Evolutionary conservation across 2,888 invertebrate genomes (phyloP).

Genomic region (Epinotia nisella): DNA sequence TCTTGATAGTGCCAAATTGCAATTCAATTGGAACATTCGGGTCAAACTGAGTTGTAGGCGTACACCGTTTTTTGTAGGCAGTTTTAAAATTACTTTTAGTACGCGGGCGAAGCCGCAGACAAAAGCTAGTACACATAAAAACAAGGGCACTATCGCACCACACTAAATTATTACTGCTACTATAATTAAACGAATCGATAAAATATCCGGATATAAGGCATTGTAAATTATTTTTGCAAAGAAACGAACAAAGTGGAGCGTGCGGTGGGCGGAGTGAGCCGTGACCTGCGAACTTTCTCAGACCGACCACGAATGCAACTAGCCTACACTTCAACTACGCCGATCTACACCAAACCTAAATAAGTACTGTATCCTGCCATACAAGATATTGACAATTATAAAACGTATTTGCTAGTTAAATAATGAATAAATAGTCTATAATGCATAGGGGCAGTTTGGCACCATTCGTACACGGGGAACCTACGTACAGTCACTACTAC

Average conservation of each 20-base stretch:
- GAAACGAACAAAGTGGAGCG: conserved; percentile 65
- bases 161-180: background rate
- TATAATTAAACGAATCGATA: conserved; percentile 24
- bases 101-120: no score
- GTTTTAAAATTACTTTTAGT: no score
- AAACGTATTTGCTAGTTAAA: conserved; percentile 1
- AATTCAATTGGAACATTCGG: no score
- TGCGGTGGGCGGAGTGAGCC: conserved; percentile 69
- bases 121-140: background rate
- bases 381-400: background rate
- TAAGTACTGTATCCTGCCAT: conserved; percentile 4
- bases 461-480: no score
- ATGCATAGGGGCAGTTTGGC: no score
- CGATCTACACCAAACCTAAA: conserved; percentile 22
- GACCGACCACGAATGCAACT: conserved; percentile 51
- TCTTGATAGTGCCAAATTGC: no score
- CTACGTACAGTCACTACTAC: no score
- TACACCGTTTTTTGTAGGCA: no score
- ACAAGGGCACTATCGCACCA: background rate
- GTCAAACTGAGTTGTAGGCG: no score
- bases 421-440: background rate
- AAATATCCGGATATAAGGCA: conserved; percentile 31
- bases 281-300: conserved; percentile 68
- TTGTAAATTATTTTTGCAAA: conserved; percentile 52
- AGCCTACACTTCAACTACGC: conserved; percentile 33